Evolutionary conservation across 2,888 invertebrate genomes (phyloP).

Genomic region (Cepaea hortensis): DNA sequence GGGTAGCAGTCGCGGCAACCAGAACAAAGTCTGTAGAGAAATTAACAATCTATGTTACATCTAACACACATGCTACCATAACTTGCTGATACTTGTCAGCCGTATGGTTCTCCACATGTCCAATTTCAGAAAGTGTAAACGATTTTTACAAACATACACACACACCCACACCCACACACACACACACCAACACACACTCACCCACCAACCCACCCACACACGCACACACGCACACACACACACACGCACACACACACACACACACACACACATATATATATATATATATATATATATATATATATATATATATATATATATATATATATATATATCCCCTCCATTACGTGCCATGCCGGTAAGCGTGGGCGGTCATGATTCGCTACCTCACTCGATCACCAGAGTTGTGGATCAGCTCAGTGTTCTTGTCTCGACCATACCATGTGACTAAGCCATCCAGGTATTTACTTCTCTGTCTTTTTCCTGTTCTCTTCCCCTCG

Average conservation of each 20-base stretch:
- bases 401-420: no score
- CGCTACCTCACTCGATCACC: no score
- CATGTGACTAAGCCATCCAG: no score
- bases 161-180: no score
- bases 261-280: no score
- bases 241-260: background rate
- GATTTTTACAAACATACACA: background rate
- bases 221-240: background rate
- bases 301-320: background rate
- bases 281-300: background rate
- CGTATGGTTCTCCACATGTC: background rate
- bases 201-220: background rate
- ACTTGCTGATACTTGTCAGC: background rate
- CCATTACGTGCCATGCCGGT: no score
- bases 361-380: no score
- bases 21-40: slow-evolving; percentile 47
- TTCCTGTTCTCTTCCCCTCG: no score
- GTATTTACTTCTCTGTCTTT: no score
- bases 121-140: background rate
- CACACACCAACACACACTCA: no score
- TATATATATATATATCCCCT: background rate
- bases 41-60: background rate
- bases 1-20: slow-evolving; percentile 47
- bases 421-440: no score
- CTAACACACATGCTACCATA: background rate